Evolutionary conservation across 2,113 vertebrate species (phyloP), one percentile per base, ranked within the genome.

Genomic region (Lutjanus erythropterus): DNA sequence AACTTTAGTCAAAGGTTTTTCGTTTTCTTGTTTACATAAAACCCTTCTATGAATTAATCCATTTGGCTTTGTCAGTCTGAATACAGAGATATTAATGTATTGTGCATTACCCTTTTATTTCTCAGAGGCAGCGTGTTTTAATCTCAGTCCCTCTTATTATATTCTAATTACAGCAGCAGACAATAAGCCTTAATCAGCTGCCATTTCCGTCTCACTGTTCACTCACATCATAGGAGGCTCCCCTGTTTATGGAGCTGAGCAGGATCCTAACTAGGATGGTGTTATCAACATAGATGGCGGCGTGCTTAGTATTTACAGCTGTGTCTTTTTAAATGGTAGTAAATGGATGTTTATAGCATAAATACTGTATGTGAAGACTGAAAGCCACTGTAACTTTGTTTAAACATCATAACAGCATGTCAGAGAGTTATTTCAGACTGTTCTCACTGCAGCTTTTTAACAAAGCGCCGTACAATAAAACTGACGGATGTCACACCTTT

Each of bases 171-270:
- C 71, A 77, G 59, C 25, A 39, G 6, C 60, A 5, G 31, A 80
- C 56, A 84, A 79, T 65, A 60, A 66, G 41, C 60, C 50, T 49
- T 56, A 84, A 88, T 89, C 71, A 89, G 65, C 78, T 65, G 59
- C 52, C 74, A 50, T 81, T 89, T 71, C 3, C 46, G 23, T 23
- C 25, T 44, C 9, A 6, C 73, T 41, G 25, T 68, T 82, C 33
- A 35, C 9, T 78, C 49, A 39, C 8, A 47, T 64, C 64, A 53
- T 37, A 25, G 15, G 37, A 23, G 35, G 23, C 65, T 23, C 18
- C 35, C 35, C 61, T 81, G 72, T 67, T 70, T 47, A 58, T 23
- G 50, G 27, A 67, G 58, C 59, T 70, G 19, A 29, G 49, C 37
- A 9, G 2, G 4, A 21, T 62, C 73, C 21, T n/a, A 33, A 66